phyloP scores from a whole-genome alignment of 2,113 vertebrate species.

The Phalacrocorax aristotelis region DNA sequence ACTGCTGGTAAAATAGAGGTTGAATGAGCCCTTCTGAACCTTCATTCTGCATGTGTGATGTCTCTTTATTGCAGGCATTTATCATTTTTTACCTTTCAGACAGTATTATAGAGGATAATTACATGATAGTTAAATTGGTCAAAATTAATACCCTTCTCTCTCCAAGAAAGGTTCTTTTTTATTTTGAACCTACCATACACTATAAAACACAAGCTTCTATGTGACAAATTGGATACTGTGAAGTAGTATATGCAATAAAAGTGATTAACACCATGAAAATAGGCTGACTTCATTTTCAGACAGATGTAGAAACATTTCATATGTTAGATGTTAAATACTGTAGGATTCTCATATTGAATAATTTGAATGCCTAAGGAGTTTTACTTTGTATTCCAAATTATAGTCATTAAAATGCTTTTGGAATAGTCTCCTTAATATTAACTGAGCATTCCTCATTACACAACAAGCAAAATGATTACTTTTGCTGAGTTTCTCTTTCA shows the following conservation, averaged over 20 bases:
- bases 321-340: background rate
- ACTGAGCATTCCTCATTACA: background rate
- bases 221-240: slow-evolving; percentile 15
- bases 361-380: background rate
- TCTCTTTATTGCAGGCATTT: slow-evolving; percentile 41
- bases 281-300: slow-evolving; percentile 12
- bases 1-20: background rate
- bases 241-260: slow-evolving; percentile 6
- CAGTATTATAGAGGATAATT: slow-evolving; percentile 43
- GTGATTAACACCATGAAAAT: slow-evolving; percentile 28
- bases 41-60: background rate
- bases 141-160: slow-evolving; percentile 38
- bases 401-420: slow-evolving; percentile 25
- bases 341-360: background rate
- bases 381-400: slow-evolving; percentile 36
- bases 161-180: slow-evolving; percentile 30
- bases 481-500: background rate
- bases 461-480: slow-evolving; percentile 29
- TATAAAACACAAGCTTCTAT: background rate
- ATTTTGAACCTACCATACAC: background rate
- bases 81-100: slow-evolving; percentile 50
- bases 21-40: background rate
- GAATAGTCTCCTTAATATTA: slow-evolving; percentile 34
- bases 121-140: slow-evolving; percentile 20
- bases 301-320: slow-evolving; percentile 24